phyloP scores from a whole-genome alignment of 2,113 vertebrate species.

The Phasianus colchicus region DNA sequence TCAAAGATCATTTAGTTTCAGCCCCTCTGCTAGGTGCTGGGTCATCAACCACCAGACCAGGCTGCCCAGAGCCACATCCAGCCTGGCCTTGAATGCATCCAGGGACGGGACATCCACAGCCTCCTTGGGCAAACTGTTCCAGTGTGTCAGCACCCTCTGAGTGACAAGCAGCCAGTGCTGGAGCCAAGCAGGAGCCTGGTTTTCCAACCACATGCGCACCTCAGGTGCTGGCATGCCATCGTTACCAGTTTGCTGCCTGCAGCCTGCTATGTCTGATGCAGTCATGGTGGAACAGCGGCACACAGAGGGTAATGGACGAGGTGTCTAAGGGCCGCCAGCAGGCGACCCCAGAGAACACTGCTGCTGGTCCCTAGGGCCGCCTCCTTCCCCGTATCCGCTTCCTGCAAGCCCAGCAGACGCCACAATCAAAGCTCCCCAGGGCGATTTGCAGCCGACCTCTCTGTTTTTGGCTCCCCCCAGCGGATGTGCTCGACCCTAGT shows the following conservation, averaged over 20 bases:
- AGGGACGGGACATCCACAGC: no score
- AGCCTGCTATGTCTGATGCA: not conserved
- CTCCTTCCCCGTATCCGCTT: not conserved
- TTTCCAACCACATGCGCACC: not conserved
- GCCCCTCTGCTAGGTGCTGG: no score
- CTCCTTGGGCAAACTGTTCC: no score
- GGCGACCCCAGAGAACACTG: not conserved
- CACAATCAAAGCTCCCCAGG: not conserved
- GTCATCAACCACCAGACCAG: no score
- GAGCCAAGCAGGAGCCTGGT: fast-evolving
- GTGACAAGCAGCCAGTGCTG: not conserved
- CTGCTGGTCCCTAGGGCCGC: not conserved
- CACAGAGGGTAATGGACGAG: no score
- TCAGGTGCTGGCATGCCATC: not conserved
- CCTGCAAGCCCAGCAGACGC: not conserved
- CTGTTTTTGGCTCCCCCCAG: not conserved
- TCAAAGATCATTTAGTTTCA: no score
- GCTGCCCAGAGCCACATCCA: no score
- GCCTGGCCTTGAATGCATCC: no score
- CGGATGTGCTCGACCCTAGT: not conserved
- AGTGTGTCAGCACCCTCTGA: no score
- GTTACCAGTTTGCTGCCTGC: not conserved
- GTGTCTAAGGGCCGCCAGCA: not conserved
- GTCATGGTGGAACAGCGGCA: not conserved
- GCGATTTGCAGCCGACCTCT: not conserved